Evolutionary conservation across 2,113 vertebrate genomes (phyloP).

Genomic region (Rhinoderma darwinii): DNA sequence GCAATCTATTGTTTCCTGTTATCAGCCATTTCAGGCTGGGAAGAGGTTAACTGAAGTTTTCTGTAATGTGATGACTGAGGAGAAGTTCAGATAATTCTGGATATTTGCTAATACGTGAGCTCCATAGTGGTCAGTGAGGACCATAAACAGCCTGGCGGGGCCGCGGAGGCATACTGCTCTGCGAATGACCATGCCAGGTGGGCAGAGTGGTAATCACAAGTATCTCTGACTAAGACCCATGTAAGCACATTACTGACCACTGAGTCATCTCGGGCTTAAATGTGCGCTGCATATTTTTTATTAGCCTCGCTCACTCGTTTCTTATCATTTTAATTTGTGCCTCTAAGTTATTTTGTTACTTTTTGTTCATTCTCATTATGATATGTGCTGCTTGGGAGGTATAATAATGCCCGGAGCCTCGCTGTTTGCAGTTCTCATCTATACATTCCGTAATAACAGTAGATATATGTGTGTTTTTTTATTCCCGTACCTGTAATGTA

Average conservation of each 20-base stretch:
- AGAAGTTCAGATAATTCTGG: not conserved
- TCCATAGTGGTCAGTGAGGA: not conserved
- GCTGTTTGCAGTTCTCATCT: slow-evolving; percentile 23
- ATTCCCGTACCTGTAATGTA: not conserved
- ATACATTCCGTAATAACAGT: not conserved
- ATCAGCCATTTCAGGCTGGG: not conserved
- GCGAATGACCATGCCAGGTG: slow-evolving; percentile 49
- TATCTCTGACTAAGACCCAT: slow-evolving; percentile 17
- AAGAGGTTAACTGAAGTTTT: not conserved
- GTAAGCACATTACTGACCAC: slow-evolving; percentile 45
- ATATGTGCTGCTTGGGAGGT: not conserved
- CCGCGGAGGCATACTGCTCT: not conserved
- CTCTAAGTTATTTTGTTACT: not conserved
- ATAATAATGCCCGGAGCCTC: not conserved
- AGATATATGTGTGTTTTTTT: not conserved
- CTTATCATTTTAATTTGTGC: not conserved
- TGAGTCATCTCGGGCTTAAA: slow-evolving; percentile 37
- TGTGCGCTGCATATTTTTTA: not conserved
- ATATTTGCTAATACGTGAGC: not conserved
- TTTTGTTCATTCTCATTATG: not conserved
- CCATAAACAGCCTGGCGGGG: not conserved
- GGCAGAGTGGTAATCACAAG: slow-evolving; percentile 15
- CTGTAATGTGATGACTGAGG: not conserved
- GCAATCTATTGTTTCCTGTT: not conserved
- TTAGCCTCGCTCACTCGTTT: not conserved